Conservation (phyloP, 2,113 vertebrate species). For the Megatriorchis doriae region DNA sequence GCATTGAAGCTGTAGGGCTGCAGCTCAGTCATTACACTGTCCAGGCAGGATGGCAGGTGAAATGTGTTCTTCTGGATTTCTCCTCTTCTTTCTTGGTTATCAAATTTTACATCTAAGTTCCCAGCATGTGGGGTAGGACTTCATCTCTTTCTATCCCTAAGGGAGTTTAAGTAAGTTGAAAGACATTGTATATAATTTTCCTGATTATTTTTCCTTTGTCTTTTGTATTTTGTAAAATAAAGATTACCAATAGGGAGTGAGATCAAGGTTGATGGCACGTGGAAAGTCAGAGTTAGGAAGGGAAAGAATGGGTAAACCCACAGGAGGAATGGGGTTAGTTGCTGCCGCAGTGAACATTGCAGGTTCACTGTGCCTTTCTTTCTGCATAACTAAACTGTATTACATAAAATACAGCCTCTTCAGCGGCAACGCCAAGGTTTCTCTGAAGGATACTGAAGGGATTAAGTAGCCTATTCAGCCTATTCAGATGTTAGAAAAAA, state of each 20-base stretch:
- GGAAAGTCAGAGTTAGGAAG: not conserved
- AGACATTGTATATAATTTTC: not conserved
- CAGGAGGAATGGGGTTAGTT: not conserved
- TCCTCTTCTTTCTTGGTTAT: not conserved
- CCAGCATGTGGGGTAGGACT: not conserved
- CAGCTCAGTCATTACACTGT: not conserved
- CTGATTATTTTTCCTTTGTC: not conserved
- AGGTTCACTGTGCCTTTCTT: not conserved
- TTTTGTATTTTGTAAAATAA: not conserved
- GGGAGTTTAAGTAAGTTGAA: not conserved
- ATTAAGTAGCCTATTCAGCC: not conserved
- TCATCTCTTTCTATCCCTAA: not conserved
- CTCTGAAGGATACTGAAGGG: not conserved
- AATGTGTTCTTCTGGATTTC: not conserved
- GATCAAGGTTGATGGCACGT: not conserved
- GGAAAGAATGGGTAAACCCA: not conserved
- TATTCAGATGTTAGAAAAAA: not conserved
- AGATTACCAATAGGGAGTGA: not conserved
- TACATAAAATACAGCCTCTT: not conserved
- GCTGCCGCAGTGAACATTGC: not conserved
- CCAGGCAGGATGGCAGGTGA: not conserved
- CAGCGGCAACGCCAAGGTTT: not conserved
- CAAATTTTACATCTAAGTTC: not conserved
- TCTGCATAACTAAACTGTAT: not conserved
- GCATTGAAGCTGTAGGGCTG: not conserved